Evolutionary conservation across 2,113 vertebrate genomes (phyloP).

Genomic region (Pedetes capensis): DNA sequence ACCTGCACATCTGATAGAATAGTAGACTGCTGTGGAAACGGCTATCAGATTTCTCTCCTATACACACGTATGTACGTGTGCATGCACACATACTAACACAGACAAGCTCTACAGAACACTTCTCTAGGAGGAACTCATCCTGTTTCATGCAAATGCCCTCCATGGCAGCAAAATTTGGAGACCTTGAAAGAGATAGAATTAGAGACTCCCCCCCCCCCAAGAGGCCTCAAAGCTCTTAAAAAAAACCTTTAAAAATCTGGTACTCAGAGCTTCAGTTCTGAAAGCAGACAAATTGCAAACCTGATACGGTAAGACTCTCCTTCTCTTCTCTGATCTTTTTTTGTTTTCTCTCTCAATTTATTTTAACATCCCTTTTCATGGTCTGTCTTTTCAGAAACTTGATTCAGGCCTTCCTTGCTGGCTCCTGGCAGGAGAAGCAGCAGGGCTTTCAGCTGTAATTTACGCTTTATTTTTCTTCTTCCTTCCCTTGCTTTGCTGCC

Average conservation of each 20-base stretch:
- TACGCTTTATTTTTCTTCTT: conserved; percentile 34
- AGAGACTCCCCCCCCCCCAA: not conserved
- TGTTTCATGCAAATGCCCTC: conserved; percentile 47
- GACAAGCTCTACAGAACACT: not conserved
- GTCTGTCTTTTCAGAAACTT: conserved; percentile 49
- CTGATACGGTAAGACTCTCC: conserved; percentile 53
- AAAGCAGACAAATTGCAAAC: conserved; percentile 66
- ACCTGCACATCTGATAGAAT: not conserved
- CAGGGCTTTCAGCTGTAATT: conserved; percentile 10
- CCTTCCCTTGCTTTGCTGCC: not conserved
- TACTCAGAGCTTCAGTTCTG: conserved; percentile 51
- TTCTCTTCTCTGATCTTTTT: conserved; percentile 67
- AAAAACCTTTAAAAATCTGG: conserved; percentile 60
- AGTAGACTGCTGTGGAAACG: conserved; percentile 17
- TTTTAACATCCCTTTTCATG: conserved; percentile 65
- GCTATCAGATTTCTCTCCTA: not conserved
- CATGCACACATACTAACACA: not conserved
- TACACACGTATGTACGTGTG: not conserved
- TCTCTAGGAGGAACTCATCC: conserved; percentile 18
- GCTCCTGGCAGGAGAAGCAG: conserved; percentile 52
- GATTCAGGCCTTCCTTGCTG: conserved; percentile 29
- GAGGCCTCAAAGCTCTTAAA: conserved; percentile 63
- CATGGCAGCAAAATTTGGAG: conserved; percentile 48
- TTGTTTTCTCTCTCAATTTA: conserved; percentile 55
- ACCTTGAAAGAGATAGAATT: conserved; percentile 58